Conservation (phyloP, 2,888 invertebrate genomes). For the Drosophila quinaria region DNA sequence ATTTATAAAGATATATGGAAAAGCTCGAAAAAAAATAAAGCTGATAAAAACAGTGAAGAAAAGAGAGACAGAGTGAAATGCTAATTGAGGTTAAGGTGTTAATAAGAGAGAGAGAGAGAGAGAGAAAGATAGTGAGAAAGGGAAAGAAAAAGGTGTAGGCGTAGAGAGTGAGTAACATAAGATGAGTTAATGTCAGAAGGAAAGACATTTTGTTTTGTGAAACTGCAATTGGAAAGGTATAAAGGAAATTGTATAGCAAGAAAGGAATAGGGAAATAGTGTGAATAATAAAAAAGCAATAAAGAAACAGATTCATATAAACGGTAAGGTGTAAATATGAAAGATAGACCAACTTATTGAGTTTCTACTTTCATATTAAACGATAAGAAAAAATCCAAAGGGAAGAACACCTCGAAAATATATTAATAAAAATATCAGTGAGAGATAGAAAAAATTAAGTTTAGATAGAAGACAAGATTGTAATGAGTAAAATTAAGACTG, state of each 20-base stretch:
- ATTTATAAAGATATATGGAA: conserved; percentile 12
- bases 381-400: no score
- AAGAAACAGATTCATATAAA: neutral
- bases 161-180: neutral
- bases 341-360: no score
- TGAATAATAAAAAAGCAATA: no score
- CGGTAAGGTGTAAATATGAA: neutral
- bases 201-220: neutral
- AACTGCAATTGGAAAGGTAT: neutral
- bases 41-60: neutral
- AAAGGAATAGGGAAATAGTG: neutral
- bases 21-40: conserved; percentile 2
- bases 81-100: neutral
- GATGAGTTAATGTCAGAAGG: neutral
- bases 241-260: neutral
- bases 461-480: neutral
- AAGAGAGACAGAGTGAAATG: neutral
- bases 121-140: no score
- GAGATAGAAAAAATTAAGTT: no score
- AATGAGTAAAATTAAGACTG: neutral
- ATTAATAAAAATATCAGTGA: no score
- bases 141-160: neutral
- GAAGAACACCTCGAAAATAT: no score
- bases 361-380: no score
- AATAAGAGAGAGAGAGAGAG: neutral